Percentiles rank a stretch among this genome's conserved stretches.
phyloP scores from a whole-genome alignment of 2,113 vertebrate species.

The Charadrius vociferus region DNA sequence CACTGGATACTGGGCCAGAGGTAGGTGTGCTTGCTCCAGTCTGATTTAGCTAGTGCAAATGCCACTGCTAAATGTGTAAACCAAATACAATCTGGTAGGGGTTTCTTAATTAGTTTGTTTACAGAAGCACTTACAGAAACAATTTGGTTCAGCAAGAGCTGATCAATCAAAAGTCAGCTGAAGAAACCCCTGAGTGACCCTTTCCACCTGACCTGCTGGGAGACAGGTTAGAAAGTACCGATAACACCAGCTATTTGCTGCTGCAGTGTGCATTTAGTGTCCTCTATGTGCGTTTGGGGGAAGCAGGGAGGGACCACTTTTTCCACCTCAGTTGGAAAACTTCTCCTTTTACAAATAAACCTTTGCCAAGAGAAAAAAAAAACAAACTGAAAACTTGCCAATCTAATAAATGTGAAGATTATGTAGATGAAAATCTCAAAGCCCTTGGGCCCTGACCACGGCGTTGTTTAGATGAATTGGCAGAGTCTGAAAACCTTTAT shows the following conservation, averaged over 20 bases:
- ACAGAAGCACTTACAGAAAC: neutral
- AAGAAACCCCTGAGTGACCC: neutral
- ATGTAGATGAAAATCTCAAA: neutral
- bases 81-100: neutral
- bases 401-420: neutral
- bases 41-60: neutral
- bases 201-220: neutral
- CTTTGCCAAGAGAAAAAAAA: neutral
- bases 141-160: neutral
- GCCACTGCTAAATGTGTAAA: neutral
- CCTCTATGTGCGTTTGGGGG: neutral
- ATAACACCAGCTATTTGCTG: neutral
- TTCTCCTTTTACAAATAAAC: neutral
- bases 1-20: neutral
- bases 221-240: neutral
- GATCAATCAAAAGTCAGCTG: neutral
- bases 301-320: neutral
- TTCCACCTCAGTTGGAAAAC: neutral
- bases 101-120: conserved; percentile 26
- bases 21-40: neutral
- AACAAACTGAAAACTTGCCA: neutral
- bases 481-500: neutral
- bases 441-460: neutral
- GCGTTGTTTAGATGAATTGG: neutral
- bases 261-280: neutral